These are phyloP conservation scores for Sylvilagus floridanus DNA, from an alignment of 2,797 vertebrate genomes.

Conservation along the genomic window DNA sequence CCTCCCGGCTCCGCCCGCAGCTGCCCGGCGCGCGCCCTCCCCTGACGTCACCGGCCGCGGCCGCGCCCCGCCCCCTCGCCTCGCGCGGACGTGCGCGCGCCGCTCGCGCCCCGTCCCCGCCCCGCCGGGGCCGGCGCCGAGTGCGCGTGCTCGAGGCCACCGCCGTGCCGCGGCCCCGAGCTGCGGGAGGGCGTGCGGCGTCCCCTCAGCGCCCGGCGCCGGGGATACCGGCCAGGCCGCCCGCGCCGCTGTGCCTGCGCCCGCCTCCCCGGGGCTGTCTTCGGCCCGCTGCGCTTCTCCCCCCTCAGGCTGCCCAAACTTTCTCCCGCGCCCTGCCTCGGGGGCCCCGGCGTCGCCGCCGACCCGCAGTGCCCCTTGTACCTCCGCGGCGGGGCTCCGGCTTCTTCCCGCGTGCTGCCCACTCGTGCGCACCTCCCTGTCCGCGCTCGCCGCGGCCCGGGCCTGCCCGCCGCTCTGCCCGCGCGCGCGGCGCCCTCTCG, in stretches of 20 bases:
- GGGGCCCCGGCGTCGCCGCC: background rate
- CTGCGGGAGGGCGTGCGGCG: fast-evolving
- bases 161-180: fast-evolving
- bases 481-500: background rate
- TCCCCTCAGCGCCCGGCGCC: background rate
- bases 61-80: constrained; percentile 19
- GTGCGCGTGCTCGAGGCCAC: background rate
- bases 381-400: background rate
- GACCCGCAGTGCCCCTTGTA: background rate
- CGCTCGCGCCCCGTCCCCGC: background rate
- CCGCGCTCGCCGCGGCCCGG: background rate
- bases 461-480: background rate
- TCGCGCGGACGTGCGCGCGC: constrained; percentile 35
- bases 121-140: background rate
- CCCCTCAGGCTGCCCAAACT: background rate
- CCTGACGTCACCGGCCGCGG: constrained; percentile 84
- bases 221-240: background rate
- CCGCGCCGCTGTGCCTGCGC: background rate
- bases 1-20: constrained; percentile 73
- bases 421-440: background rate
- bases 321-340: background rate
- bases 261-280: too few relatives aligned
- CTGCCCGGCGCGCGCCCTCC: constrained; percentile 64
- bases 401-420: background rate
- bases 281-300: too few relatives aligned